These are phyloP conservation scores for Ormyrus rosae DNA, from an alignment of 2,888 invertebrate species.

Conservation along the genomic window DNA sequence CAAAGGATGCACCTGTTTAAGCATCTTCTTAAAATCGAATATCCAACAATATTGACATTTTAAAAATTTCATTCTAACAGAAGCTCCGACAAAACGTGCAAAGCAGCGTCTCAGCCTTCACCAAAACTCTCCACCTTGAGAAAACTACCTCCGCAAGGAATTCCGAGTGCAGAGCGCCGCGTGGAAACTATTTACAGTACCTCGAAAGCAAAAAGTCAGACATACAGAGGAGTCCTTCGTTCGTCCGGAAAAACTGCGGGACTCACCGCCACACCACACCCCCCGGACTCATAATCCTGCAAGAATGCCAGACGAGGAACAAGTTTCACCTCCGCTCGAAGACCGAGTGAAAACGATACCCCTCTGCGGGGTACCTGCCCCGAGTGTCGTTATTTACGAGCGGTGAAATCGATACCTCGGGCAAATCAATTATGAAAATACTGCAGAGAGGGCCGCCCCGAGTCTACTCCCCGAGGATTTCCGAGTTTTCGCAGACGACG, in stretches of 20 bases:
- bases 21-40: too few relatives aligned
- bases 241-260: slow-evolving; percentile 23
- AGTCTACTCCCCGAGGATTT: not conserved
- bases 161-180: too few relatives aligned
- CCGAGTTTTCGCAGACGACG: too few relatives aligned
- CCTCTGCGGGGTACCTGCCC: too few relatives aligned
- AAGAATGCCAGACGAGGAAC: slow-evolving; percentile 19
- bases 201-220: slow-evolving; percentile 13
- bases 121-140: too few relatives aligned
- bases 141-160: too few relatives aligned
- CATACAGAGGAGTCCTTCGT: too few relatives aligned
- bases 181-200: not conserved
- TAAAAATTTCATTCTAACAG: too few relatives aligned
- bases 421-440: slow-evolving; percentile 70
- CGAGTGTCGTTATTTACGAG: slow-evolving; percentile 69
- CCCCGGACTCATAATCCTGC: slow-evolving; percentile 1
- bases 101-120: too few relatives aligned
- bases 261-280: slow-evolving; percentile 18
- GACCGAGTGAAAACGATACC: slow-evolving; percentile 43
- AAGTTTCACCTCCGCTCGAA: slow-evolving; percentile 60
- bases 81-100: too few relatives aligned
- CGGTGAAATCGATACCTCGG: slow-evolving; percentile 71
- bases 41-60: too few relatives aligned
- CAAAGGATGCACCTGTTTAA: too few relatives aligned
- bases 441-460: slow-evolving; percentile 32